phyloP scores from a whole-genome alignment of 2,888 invertebrate species.

The Glyphotaelius pellucidus region DNA sequence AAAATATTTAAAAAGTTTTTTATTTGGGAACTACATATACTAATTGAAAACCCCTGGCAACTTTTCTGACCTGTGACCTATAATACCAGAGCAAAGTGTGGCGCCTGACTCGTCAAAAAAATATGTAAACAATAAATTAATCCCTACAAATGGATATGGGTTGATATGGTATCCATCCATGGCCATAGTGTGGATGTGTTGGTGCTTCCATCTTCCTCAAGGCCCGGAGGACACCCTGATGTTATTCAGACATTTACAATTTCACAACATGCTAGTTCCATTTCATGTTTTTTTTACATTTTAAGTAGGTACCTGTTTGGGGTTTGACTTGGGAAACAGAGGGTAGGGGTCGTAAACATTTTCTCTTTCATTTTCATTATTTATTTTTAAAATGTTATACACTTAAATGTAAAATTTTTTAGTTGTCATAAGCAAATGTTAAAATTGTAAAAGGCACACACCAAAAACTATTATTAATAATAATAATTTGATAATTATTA shows the following conservation, averaged over 20 bases:
- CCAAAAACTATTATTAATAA: too few species aligned
- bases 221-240: slow-evolving; percentile 17
- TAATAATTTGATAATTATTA: too few species aligned
- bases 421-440: too few species aligned
- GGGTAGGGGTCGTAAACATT: neutral
- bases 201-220: neutral
- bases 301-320: slow-evolving; percentile 48
- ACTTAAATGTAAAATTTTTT: too few species aligned
- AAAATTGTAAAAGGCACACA: too few species aligned
- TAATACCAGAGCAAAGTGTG: slow-evolving; percentile 32
- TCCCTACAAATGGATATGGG: slow-evolving; percentile 41
- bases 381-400: neutral
- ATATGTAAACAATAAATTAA: slow-evolving; percentile 65
- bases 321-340: slow-evolving; percentile 15
- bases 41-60: neutral
- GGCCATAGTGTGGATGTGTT: neutral
- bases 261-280: slow-evolving; percentile 56
- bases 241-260: neutral
- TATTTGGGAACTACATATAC: too few species aligned
- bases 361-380: neutral
- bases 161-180: neutral
- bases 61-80: slow-evolving; percentile 30
- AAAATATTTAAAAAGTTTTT: too few species aligned
- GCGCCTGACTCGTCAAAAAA: slow-evolving; percentile 55
- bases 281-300: slow-evolving; percentile 55